Percentiles rank a stretch among this genome's conserved stretches.
These are phyloP conservation scores for Willowsia nigromaculata DNA, from an alignment of 2,888 invertebrate species.

Conservation along the genomic window DNA sequence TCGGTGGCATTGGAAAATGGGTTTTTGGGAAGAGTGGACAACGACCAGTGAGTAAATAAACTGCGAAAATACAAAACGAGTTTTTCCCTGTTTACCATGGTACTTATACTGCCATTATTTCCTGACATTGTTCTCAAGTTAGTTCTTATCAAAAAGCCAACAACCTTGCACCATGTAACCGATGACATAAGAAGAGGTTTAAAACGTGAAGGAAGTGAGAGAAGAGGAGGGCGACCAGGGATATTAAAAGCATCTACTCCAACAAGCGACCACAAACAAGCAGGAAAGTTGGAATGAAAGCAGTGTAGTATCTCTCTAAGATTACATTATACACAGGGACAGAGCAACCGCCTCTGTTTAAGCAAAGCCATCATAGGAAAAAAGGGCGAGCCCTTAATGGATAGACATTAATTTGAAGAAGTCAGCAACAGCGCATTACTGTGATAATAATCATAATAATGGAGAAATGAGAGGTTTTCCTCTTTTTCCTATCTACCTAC, in stretches of 20 bases:
- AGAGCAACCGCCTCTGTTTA: neutral
- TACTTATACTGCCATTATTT: too few relatives aligned
- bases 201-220: neutral
- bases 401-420: conserved; percentile 66
- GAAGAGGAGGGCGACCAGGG: neutral
- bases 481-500: neutral
- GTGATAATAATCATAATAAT: conserved; percentile 30
- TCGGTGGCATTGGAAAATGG: too few relatives aligned
- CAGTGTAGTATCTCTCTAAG: neutral
- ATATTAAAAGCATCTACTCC: conserved; percentile 46
- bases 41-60: too few relatives aligned
- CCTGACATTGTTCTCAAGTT: too few relatives aligned
- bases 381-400: conserved; percentile 66
- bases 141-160: too few relatives aligned
- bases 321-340: neutral
- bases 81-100: too few relatives aligned
- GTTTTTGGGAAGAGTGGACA: too few relatives aligned
- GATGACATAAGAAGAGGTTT: neutral
- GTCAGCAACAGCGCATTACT: conserved; percentile 59
- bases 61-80: too few relatives aligned
- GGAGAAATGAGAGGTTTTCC: neutral
- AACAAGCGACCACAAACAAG: neutral
- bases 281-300: neutral
- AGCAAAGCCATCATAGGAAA: neutral
- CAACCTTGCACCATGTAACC: neutral